Evolutionary conservation across 2,113 vertebrate genomes (phyloP).

Genomic region (Setophaga kirtlandii): DNA sequence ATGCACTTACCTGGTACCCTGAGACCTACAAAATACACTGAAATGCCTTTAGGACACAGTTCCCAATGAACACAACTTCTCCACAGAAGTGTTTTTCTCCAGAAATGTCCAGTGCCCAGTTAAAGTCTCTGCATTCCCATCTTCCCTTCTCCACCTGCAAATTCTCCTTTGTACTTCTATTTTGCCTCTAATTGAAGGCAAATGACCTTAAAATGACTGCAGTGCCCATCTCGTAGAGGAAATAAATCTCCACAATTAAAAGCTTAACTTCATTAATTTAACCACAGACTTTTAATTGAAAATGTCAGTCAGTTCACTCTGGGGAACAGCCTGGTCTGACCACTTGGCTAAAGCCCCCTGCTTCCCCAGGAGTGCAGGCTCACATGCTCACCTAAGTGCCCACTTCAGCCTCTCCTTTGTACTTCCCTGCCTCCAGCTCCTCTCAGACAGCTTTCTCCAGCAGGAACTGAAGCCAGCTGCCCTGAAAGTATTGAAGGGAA

Average conservation of each 20-base stretch:
- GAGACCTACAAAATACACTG: not conserved
- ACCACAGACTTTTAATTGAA: not conserved
- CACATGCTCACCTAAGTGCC: accelerated
- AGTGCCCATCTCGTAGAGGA: not conserved
- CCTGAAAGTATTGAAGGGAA: accelerated
- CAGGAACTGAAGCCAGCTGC: not conserved
- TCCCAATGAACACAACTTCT: not conserved
- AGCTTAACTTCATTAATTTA: not conserved
- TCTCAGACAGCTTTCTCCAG: not conserved
- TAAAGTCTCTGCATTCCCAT: not conserved
- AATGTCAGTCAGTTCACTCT: not conserved
- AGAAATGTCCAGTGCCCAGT: not conserved
- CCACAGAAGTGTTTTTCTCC: not conserved
- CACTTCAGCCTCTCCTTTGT: not conserved
- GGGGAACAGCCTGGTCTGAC: accelerated
- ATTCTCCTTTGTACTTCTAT: not conserved
- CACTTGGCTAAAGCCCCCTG: not conserved
- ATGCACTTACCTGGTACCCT: accelerated
- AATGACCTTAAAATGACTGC: not conserved
- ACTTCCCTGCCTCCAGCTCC: not conserved
- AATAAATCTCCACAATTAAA: not conserved
- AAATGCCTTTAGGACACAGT: not conserved
- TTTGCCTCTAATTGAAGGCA: not conserved
- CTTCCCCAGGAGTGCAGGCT: not conserved
- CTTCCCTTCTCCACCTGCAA: not conserved